phyloP scores from a whole-genome alignment of 2,888 invertebrate genomes.

The Zaprionus lineosus region DNA sequence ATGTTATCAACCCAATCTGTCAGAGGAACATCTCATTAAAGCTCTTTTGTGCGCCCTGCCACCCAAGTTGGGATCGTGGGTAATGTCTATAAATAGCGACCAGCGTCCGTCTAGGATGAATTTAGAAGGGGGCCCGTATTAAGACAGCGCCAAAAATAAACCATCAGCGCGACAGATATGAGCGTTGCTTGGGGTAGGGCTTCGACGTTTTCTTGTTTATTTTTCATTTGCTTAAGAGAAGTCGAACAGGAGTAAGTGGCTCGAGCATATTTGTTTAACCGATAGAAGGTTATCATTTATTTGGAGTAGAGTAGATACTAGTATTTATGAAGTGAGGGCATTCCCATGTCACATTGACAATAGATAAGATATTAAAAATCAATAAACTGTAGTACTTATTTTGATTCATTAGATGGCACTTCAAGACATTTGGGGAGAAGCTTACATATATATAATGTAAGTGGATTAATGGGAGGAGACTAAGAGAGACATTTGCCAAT shows the following conservation, averaged over 20 bases:
- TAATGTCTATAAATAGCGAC: conserved; percentile 51
- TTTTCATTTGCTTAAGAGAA: not conserved
- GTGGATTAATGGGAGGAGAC: too few relatives aligned
- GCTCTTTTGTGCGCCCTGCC: not conserved
- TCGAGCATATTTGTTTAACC: conserved; percentile 11
- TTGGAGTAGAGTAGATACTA: conserved; percentile 15
- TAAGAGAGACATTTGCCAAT: not conserved
- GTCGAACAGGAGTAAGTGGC: not conserved
- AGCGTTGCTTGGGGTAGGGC: conserved; percentile 60
- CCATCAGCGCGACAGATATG: conserved; percentile 51
- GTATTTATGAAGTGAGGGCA: conserved; percentile 3
- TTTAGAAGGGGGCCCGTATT: conserved; percentile 22
- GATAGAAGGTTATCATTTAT: conserved; percentile 26
- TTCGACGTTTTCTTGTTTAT: conserved; percentile 10
- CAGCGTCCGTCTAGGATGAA: conserved; percentile 12
- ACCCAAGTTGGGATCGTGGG: conserved; percentile 27
- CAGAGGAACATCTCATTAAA: not conserved
- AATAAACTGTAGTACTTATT: not conserved
- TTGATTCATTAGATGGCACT: too few relatives aligned
- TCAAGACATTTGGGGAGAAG: too few relatives aligned
- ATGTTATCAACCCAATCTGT: too few relatives aligned
- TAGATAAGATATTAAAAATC: conserved; percentile 15
- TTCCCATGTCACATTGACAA: not conserved
- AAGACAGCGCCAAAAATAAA: conserved; percentile 54
- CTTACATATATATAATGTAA: too few relatives aligned